phyloP scores from a whole-genome alignment of 2,888 invertebrate species.

The Falcaria lacertinaria region DNA sequence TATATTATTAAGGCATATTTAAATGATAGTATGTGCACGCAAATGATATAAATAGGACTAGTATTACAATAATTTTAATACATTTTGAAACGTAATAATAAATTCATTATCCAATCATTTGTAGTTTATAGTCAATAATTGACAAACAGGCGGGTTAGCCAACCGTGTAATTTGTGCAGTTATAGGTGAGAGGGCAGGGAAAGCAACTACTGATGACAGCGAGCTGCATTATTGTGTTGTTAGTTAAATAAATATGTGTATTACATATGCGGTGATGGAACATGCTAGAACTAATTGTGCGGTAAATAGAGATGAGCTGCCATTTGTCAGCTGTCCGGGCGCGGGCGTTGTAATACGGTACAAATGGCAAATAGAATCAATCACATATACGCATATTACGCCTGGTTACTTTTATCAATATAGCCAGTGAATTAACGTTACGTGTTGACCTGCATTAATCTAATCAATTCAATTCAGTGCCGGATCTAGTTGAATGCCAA shows the following conservation, averaged over 20 bases:
- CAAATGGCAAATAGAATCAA: conserved; percentile 11
- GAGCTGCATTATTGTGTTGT: conserved; percentile 6
- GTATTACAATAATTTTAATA: no score
- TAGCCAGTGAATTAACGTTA: no score
- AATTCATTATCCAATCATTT: no score
- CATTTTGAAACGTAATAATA: no score
- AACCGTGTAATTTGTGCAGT: neutral
- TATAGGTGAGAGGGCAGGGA: conserved; percentile 5
- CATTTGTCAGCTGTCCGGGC: conserved; percentile 47
- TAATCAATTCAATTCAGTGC: neutral
- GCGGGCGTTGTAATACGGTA: conserved; percentile 7
- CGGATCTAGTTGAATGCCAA: no score
- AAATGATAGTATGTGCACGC: no score
- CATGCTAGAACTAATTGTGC: conserved; percentile 58
- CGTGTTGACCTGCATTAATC: neutral
- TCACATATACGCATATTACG: conserved; percentile 8
- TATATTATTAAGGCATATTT: no score
- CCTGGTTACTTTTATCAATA: neutral
- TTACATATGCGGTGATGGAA: conserved; percentile 38
- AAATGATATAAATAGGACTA: no score
- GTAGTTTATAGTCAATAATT: neutral
- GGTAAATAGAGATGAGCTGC: conserved; percentile 51
- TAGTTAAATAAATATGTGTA: conserved; percentile 35
- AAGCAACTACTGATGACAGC: conserved; percentile 5
- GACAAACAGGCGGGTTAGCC: neutral